A percentile compares a stretch with the other conserved stretches of the same genome.
Evolutionary conservation across 2,113 vertebrate species (phyloP).

Genomic region (Rhea americana): DNA sequence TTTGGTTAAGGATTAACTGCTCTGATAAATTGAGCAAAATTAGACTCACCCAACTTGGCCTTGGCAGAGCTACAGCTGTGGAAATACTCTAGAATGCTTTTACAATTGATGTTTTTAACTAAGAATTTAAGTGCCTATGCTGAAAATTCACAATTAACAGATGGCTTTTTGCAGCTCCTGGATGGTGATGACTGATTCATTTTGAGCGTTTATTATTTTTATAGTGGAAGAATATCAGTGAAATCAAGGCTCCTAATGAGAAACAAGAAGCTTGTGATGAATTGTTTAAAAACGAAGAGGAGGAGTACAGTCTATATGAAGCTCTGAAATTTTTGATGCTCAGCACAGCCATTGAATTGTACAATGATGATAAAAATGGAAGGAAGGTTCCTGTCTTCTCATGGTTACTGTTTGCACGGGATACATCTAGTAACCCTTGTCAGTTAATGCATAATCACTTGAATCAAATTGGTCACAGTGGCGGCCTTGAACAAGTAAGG

Average conservation of each 20-base stretch:
- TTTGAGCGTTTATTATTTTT: background rate
- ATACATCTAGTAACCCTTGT: slow-evolving; percentile 87
- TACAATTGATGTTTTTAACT: background rate
- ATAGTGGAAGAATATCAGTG: slow-evolving; percentile 77
- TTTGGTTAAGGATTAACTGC: background rate
- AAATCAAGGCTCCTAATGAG: slow-evolving; percentile 68
- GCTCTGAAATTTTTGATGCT: slow-evolving; percentile 96
- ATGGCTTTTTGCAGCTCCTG: background rate
- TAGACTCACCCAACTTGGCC: background rate
- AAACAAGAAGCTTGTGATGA: slow-evolving; percentile 84
- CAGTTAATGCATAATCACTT: slow-evolving; percentile 93
- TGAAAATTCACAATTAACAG: background rate
- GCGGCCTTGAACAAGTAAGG: slow-evolving; percentile 94
- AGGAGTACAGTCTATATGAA: slow-evolving; percentile 92
- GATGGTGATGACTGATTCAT: background rate
- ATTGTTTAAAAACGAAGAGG: slow-evolving; percentile 85
- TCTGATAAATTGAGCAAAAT: background rate
- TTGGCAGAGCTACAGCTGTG: background rate
- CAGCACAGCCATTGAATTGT: slow-evolving; percentile 84
- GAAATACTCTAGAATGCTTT: background rate
- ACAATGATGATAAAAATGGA: slow-evolving; percentile 79
- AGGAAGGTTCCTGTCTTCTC: slow-evolving; percentile 93
- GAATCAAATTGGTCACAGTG: slow-evolving; percentile 90
- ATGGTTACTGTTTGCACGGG: slow-evolving; percentile 93
- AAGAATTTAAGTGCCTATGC: background rate